Conservation (phyloP, 2,113 vertebrate species). For the Gavialis gangeticus region DNA sequence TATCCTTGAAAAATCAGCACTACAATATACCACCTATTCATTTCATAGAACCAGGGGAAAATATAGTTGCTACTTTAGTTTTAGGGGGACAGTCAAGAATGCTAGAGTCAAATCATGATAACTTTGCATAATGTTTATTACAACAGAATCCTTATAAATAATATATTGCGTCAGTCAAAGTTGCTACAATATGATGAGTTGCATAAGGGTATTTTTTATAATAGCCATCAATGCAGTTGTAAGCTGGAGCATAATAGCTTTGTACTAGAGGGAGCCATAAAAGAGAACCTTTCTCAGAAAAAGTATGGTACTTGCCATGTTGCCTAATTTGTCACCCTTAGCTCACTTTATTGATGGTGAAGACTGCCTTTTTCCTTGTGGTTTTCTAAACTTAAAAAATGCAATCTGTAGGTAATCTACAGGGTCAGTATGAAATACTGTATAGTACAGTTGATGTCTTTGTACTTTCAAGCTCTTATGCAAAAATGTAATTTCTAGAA, state of each 20-base stretch:
- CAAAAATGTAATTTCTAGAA: background rate
- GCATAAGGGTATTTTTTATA: background rate
- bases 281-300: background rate
- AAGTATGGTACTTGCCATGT: background rate
- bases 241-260: slow-evolving; percentile 54
- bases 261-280: slow-evolving; percentile 17
- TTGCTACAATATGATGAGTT: slow-evolving; percentile 21
- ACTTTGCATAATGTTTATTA: background rate
- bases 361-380: background rate
- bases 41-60: background rate
- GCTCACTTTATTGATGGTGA: slow-evolving; percentile 11
- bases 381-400: slow-evolving; percentile 19
- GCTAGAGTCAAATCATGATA: background rate
- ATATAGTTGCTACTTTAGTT: background rate
- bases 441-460: background rate
- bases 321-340: slow-evolving; percentile 53
- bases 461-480: background rate
- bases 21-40: no score
- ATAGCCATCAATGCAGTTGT: slow-evolving; percentile 12
- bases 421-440: background rate
- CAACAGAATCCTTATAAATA: background rate
- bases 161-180: background rate
- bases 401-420: background rate
- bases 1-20: no score
- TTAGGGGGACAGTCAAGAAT: background rate